A percentile compares a stretch with the other conserved stretches of the same genome.
These are phyloP conservation scores for Hyperopisus bebe DNA, from an alignment of 2,113 vertebrate species.

Conservation along the genomic window DNA sequence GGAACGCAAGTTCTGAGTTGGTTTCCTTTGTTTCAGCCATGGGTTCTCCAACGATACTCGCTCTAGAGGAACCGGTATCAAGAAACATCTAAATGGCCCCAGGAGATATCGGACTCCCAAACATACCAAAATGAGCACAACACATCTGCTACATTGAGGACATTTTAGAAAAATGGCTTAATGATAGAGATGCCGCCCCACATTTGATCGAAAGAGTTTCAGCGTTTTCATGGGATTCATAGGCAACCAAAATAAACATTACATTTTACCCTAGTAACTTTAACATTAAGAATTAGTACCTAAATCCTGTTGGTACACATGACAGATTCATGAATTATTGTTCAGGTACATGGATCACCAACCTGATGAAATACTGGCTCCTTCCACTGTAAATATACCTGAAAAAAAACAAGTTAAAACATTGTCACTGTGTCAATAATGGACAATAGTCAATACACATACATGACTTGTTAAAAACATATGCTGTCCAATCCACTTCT, in stretches of 20 bases:
- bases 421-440: conserved; percentile 72
- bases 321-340: not conserved
- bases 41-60: not conserved
- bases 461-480: not conserved
- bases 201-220: conserved; percentile 4
- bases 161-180: not conserved
- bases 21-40: not conserved
- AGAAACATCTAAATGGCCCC: not conserved
- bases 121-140: not conserved
- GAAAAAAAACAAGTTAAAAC: conserved; percentile 35
- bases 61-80: not conserved
- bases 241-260: conserved; percentile 7
- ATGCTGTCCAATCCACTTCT: not conserved
- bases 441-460: not conserved
- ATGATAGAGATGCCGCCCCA: not conserved
- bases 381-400: conserved; percentile 94
- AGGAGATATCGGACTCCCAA: not conserved
- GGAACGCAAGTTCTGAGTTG: too few relatives aligned
- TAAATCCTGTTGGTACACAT: not conserved
- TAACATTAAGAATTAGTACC: not conserved
- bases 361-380: conserved; percentile 98
- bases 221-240: not conserved
- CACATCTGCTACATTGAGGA: not conserved
- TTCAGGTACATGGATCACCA: conserved; percentile 32
- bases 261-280: not conserved